Evolutionary conservation across 2,888 invertebrate species (phyloP).

Genomic region (Drosophila anomalata): DNA sequence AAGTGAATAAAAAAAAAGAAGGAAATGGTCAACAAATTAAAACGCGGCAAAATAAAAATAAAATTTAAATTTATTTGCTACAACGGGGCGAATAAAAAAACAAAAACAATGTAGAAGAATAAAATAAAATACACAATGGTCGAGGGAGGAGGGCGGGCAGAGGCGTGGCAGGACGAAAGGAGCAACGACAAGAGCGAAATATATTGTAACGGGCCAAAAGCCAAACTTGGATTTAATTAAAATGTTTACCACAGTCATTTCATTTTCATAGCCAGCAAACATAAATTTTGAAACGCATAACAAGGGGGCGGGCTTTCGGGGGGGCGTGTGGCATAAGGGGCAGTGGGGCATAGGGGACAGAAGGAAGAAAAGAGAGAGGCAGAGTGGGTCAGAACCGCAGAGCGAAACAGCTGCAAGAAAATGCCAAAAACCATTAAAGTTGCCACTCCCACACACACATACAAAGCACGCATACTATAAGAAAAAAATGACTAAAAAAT

Average conservation of each 20-base stretch:
- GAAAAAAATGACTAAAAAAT: slow-evolving; percentile 12
- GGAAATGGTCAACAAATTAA: slow-evolving; percentile 77
- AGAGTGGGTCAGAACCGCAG: slow-evolving; percentile 60
- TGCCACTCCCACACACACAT: slow-evolving; percentile 42
- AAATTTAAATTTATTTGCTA: slow-evolving; percentile 77
- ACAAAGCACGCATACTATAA: slow-evolving; percentile 2
- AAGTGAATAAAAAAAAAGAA: slow-evolving; percentile 33
- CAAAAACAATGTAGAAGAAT: slow-evolving; percentile 28
- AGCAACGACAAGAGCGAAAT: slow-evolving; percentile 48
- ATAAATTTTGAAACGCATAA: slow-evolving; percentile 75
- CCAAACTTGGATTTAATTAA: slow-evolving; percentile 79
- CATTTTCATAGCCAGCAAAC: slow-evolving; percentile 79
- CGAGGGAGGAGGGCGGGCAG: background rate
- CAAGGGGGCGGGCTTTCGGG: slow-evolving; percentile 34
- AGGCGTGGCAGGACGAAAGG: background rate
- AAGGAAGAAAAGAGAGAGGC: background rate
- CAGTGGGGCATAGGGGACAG: background rate
- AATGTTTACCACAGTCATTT: slow-evolving; percentile 79
- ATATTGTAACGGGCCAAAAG: slow-evolving; percentile 79
- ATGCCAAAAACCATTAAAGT: slow-evolving; percentile 76
- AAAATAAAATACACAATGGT: slow-evolving; percentile 41
- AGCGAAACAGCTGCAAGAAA: slow-evolving; percentile 78
- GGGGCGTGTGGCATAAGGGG: slow-evolving; percentile 8
- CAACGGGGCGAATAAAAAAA: slow-evolving; percentile 27
- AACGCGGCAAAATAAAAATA: slow-evolving; percentile 77